Base-by-base conservation (phyloP, 1,140 invertebrate genomes). In the Idris sp. region DNA sequence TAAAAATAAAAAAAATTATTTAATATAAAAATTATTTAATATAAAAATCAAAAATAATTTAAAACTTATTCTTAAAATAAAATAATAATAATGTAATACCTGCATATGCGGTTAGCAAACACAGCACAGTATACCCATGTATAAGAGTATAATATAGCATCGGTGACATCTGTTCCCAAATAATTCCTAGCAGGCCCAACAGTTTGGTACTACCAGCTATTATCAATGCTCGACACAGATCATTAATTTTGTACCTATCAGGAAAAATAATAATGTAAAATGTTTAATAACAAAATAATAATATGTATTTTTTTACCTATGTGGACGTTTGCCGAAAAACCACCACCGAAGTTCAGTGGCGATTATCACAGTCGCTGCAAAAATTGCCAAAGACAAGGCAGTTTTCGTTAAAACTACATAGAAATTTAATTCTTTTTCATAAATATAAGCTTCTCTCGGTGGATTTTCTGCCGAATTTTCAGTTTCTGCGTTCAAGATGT, bases 41-140 rank as follows among this genome's bases (percentile, higher is more conserved):
- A 22, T 4, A 22, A 22, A 4, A 22, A 22, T 22, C 19, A 22
- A 22, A 22, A 22, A 2, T 22, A 4, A 22, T 22, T 22, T 22
- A 22, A 22, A 6, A 22, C 19, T 4, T 22, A 4, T 22, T 22
- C 6, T 22, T 22, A 2, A 22, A 22, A 22, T 22, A 38, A 16
- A 38, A 16, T 7, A 18, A 11, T 15, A n/a, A n/a, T n/a, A n/a
- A n/a, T 14, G 0, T 16, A 28, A 8, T 80, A 87, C 86, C 86
- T 71, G 85, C 83, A 64, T 87, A 88, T n/a, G 84, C 79, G 3
- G 85, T 87, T 3, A 87, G 48, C 0, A 87, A 76, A 40, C 82
- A 87, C 3, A 87, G 72, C 19, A 83, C 51, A 3, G 85, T 86
- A 35, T 87, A 88, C 25, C 84, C 82, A 48, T 85, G 80, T 41